Percentiles rank a stretch among this genome's conserved stretches.
phyloP scores from a whole-genome alignment of 2,797 vertebrate genomes.

The Garrulus glandarius region DNA sequence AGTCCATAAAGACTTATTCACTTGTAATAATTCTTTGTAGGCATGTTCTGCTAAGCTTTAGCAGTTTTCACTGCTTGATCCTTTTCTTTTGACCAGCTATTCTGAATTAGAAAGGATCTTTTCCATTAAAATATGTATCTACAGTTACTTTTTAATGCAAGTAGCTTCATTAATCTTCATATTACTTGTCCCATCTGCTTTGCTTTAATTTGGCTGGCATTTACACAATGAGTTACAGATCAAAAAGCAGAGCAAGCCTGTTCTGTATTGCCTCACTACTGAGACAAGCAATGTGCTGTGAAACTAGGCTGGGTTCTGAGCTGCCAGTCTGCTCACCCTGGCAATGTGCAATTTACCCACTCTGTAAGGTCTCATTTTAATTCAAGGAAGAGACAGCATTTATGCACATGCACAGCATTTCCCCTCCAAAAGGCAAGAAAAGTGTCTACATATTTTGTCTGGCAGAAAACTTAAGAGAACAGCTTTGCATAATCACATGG shows the following conservation, averaged over 20 bases:
- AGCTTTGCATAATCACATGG: conserved; percentile 42
- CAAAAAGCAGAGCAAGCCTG: conserved; percentile 41
- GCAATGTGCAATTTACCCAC: neutral
- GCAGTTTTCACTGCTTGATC: neutral
- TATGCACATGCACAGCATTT: conserved; percentile 41
- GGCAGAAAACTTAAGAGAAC: conserved; percentile 37
- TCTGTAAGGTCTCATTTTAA: conserved; percentile 19
- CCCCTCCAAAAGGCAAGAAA: conserved; percentile 43
- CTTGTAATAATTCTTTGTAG: neutral
- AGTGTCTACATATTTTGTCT: conserved; percentile 54
- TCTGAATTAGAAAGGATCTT: neutral
- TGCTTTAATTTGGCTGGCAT: conserved; percentile 68
- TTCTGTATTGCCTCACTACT: conserved; percentile 35
- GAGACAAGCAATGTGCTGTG: conserved; percentile 50
- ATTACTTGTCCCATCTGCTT: conserved; percentile 64
- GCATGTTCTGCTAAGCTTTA: conserved; percentile 4
- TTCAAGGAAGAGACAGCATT: conserved; percentile 18
- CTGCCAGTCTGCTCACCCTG: neutral
- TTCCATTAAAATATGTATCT: neutral
- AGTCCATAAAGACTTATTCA: neutral
- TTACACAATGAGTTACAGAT: conserved; percentile 44
- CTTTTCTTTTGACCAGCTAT: neutral
- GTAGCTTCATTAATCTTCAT: conserved; percentile 60
- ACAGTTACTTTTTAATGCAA: conserved; percentile 38
- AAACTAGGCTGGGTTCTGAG: conserved; percentile 8